These are phyloP conservation scores for Linurgus olivaceus DNA, from an alignment of 2,797 vertebrate species.

Conservation along the genomic window DNA sequence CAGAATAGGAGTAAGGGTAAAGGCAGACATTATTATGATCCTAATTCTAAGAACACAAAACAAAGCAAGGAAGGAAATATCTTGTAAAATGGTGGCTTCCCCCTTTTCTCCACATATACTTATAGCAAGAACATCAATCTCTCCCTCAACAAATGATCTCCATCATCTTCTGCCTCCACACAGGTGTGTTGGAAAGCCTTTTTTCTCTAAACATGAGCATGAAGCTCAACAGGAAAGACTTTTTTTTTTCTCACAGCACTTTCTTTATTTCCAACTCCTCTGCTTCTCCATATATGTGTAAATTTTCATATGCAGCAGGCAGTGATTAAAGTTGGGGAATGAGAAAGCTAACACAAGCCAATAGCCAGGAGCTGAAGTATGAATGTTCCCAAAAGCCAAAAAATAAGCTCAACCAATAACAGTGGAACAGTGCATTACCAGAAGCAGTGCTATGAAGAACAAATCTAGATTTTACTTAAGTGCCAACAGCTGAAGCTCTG, in stretches of 20 bases:
- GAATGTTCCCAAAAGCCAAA: background rate
- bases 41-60: background rate
- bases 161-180: background rate
- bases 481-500: background rate
- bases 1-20: background rate
- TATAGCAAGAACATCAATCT: background rate
- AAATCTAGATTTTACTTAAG: background rate
- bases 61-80: background rate
- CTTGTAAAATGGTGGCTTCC: background rate
- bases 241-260: background rate
- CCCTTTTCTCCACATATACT: background rate
- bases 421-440: background rate
- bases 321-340: background rate
- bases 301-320: background rate
- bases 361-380: background rate
- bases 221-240: background rate
- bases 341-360: background rate
- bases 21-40: background rate
- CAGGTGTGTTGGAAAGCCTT: background rate
- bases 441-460: background rate
- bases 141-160: background rate
- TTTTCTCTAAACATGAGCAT: background rate
- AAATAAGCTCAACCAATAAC: background rate
- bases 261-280: background rate
- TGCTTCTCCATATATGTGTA: background rate